Evolutionary conservation across 2,797 vertebrate species (phyloP).

Genomic region (Martes flavigula): DNA sequence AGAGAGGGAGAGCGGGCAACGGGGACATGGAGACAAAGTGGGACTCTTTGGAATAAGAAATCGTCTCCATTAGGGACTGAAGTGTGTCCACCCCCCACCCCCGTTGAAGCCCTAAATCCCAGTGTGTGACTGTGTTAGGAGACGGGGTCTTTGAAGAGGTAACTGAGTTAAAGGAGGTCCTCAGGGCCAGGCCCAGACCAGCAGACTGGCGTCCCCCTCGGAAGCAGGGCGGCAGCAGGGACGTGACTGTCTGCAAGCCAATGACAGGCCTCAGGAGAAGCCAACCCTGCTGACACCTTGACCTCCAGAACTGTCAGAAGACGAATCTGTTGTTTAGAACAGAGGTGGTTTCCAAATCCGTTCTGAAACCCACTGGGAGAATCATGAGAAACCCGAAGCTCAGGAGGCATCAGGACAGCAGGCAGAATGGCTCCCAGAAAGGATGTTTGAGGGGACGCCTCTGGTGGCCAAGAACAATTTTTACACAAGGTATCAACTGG

Average conservation of each 20-base stretch:
- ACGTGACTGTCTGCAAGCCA: accelerated
- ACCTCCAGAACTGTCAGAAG: not conserved
- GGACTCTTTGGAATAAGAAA: not conserved
- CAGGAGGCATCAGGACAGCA: not conserved
- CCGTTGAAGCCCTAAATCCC: no score
- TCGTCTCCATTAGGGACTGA: not conserved
- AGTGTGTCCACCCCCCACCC: not conserved
- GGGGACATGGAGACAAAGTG: not conserved
- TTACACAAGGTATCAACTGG: no score
- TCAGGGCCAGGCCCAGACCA: not conserved
- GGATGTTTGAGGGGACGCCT: not conserved
- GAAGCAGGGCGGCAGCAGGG: not conserved
- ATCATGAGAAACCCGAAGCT: not conserved
- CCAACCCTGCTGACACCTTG: not conserved
- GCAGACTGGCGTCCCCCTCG: not conserved
- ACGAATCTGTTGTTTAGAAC: not conserved
- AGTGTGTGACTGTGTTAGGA: not conserved
- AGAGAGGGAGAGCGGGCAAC: not conserved
- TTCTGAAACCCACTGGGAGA: not conserved
- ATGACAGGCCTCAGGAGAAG: not conserved
- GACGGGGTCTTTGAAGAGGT: not conserved
- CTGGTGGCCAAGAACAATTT: not conserved
- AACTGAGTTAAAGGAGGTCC: not conserved
- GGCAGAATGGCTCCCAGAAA: not conserved
- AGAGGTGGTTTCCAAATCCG: not conserved